Percentiles rank a stretch among this genome's conserved stretches.
Conservation (phyloP, 2,888 invertebrate genomes). For the Ommatoiulus sabulosus region DNA sequence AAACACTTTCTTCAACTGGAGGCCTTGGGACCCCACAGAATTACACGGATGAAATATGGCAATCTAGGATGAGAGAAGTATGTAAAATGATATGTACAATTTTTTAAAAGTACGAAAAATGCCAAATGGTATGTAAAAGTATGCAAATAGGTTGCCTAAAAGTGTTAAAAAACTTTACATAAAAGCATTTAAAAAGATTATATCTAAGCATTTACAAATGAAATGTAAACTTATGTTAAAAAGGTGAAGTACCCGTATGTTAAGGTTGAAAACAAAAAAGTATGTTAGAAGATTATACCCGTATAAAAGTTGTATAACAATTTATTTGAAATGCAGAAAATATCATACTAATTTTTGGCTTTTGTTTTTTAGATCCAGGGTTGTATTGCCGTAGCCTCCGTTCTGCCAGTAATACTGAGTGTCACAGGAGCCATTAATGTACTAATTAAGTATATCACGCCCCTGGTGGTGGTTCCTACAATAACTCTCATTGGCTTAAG, state of each 20-base stretch:
- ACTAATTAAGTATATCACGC: conserved; percentile 81
- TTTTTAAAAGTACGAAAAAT: not conserved
- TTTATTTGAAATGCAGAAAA: too few species aligned
- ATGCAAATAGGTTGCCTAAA: too few species aligned
- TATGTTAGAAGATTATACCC: too few species aligned
- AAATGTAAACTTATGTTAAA: too few species aligned
- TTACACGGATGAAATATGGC: conserved; percentile 71
- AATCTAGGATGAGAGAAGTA: conserved; percentile 78
- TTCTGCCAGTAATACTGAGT: conserved; percentile 81
- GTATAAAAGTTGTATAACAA: too few species aligned
- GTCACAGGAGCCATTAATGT: conserved; percentile 78
- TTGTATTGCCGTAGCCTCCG: conserved; percentile 82
- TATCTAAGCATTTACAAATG: too few species aligned
- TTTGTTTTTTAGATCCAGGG: conserved; percentile 74
- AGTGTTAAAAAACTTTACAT: too few species aligned
- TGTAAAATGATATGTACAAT: not conserved
- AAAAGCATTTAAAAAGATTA: too few species aligned
- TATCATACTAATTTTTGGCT: not conserved
- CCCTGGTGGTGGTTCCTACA: conserved; percentile 85
- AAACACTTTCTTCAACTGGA: too few species aligned
- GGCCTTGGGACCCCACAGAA: not conserved
- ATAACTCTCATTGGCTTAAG: conserved; percentile 87
- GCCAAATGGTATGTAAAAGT: too few species aligned
- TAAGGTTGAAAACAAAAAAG: too few species aligned
- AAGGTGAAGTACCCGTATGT: too few species aligned